Conservation (phyloP, 23 tunicate species). For the Halocynthia roretzi region DNA sequence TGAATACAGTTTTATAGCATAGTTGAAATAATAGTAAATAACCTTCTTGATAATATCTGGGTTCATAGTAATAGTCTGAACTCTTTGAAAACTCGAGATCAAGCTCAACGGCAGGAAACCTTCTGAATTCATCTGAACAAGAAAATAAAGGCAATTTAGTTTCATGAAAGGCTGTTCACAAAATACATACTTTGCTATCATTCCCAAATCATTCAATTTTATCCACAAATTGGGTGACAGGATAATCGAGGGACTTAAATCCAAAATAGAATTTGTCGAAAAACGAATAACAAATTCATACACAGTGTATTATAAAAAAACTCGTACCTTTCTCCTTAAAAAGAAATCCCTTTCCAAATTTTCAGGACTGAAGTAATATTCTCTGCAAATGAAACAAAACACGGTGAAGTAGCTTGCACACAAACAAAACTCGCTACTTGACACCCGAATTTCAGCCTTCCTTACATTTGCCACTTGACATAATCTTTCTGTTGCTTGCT, state of each 20-base stretch:
- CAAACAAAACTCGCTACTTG: not conserved
- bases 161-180: not conserved
- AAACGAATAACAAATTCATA: too few species aligned
- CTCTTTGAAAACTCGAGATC: constrained; percentile 72
- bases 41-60: constrained; percentile 64
- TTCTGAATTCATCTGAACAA: constrained; percentile 65
- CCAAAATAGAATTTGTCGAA: too few species aligned
- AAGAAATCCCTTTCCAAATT: constrained; percentile 83
- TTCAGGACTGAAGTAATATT: constrained; percentile 89
- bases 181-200: not conserved
- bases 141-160: not conserved
- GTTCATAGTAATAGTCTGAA: constrained; percentile 63
- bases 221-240: too few species aligned
- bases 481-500: constrained; percentile 50
- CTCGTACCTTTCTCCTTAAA: constrained; percentile 69
- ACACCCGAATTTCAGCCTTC: not conserved
- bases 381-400: constrained; percentile 45
- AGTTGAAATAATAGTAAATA: not conserved
- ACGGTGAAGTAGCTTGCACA: constrained; percentile 5
- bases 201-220: not conserved
- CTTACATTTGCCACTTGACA: constrained; percentile 89
- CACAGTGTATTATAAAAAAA: not conserved
- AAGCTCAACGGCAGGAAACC: constrained; percentile 66
- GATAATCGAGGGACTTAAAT: too few species aligned
- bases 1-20: not conserved